phyloP scores from a whole-genome alignment of 2,113 vertebrate genomes.

The Eira barbara region DNA sequence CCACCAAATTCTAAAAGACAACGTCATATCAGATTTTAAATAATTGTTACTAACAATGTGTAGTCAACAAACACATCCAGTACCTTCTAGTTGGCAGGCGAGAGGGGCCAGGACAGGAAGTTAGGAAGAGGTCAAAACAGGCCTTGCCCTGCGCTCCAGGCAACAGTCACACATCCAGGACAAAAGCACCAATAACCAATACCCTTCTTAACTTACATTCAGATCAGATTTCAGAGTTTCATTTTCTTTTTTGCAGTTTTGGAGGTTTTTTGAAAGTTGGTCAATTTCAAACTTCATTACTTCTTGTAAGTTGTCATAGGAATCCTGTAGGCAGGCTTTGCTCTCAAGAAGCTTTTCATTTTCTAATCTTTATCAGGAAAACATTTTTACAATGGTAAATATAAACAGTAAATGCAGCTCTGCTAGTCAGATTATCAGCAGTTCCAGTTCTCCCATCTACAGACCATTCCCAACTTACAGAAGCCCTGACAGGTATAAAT shows the following conservation, averaged over 20 bases:
- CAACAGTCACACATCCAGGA: background rate
- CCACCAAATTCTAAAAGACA: constrained; percentile 86
- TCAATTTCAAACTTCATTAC: constrained; percentile 93
- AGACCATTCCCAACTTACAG: background rate
- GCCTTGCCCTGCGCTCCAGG: background rate
- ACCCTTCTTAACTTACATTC: constrained; percentile 80
- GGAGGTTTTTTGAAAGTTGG: constrained; percentile 87
- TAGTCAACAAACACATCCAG: background rate
- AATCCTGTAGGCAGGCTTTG: constrained; percentile 92
- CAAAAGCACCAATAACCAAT: background rate
- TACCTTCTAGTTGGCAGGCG: background rate
- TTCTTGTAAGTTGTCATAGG: constrained; percentile 93
- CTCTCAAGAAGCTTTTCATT: constrained; percentile 92
- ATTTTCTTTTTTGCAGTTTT: constrained; percentile 85
- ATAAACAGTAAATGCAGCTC: background rate
- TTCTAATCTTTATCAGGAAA: constrained; percentile 86
- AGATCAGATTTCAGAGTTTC: constrained; percentile 85
- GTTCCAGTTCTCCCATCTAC: background rate
- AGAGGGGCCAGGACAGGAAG: background rate
- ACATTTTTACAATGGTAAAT: constrained; percentile 35
- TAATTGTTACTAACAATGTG: background rate
- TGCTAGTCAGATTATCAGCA: background rate
- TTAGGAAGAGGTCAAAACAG: background rate
- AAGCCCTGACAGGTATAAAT: background rate
- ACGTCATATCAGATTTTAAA: background rate